These are phyloP conservation scores for Malurus leucopterus DNA, from an alignment of 2,797 vertebrate species.

Conservation along the genomic window DNA sequence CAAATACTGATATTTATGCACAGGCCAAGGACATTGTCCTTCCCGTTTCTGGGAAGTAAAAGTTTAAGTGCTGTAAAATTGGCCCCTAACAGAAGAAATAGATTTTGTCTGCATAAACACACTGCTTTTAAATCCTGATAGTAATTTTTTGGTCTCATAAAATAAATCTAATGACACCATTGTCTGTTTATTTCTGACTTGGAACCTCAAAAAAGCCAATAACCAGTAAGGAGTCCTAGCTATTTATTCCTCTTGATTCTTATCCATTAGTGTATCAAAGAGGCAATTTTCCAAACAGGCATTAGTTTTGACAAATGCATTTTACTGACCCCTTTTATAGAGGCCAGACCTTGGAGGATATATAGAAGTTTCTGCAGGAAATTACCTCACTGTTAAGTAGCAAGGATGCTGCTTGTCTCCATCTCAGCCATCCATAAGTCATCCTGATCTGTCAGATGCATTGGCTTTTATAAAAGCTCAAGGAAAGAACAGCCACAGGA, in stretches of 20 bases:
- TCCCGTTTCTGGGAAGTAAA: not conserved
- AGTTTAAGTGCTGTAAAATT: not conserved
- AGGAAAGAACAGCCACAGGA: not conserved
- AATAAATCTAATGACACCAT: not conserved
- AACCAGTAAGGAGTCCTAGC: not conserved
- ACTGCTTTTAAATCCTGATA: not conserved
- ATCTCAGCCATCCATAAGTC: not conserved
- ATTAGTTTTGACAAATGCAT: not conserved
- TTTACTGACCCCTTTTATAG: conserved; percentile 1
- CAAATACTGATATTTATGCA: not conserved
- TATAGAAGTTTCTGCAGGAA: not conserved
- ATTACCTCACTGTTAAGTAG: not conserved
- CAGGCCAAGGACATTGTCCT: not conserved
- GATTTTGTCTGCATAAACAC: not conserved
- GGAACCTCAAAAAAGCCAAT: not conserved
- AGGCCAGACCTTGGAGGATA: not conserved
- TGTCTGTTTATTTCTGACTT: not conserved
- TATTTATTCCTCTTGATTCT: not conserved
- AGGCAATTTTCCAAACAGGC: not conserved
- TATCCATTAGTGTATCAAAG: not conserved
- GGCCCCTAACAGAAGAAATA: not conserved
- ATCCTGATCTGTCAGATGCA: not conserved
- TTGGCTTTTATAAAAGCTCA: not conserved
- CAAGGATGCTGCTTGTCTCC: not conserved
- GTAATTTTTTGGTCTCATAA: not conserved